These are phyloP conservation scores for Rhopalosiphum maidis DNA, from an alignment of 1,140 invertebrate species.

Conservation along the genomic window DNA sequence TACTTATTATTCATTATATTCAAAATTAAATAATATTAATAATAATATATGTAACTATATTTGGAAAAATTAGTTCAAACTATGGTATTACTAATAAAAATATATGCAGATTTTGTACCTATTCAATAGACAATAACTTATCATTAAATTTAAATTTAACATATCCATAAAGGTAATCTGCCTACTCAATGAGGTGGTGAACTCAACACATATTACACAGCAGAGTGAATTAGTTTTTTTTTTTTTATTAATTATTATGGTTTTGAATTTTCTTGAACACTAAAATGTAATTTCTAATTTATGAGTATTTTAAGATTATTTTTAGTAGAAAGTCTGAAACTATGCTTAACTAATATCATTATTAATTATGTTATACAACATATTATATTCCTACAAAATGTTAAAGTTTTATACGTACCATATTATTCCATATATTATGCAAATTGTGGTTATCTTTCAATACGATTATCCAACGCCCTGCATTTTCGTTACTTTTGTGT, in stretches of 20 bases:
- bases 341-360: background rate
- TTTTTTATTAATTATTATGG: background rate
- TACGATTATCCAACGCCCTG: conserved; percentile 44
- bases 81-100: background rate
- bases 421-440: conserved; percentile 43
- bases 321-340: background rate
- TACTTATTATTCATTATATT: background rate
- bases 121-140: no score
- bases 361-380: background rate
- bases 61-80: background rate
- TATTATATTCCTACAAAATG: background rate
- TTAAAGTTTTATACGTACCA: background rate
- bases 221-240: background rate
- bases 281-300: background rate
- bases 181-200: background rate
- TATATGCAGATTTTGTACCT: background rate
- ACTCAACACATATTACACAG: background rate
- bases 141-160: background rate
- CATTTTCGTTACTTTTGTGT: conserved; percentile 38
- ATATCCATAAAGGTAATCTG: background rate
- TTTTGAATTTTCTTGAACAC: background rate
- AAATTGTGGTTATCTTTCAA: conserved; percentile 40
- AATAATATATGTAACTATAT: background rate
- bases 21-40: background rate
- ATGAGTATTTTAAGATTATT: background rate